A percentile compares a stretch with the other conserved stretches of the same genome.
Conservation (phyloP, 2,113 vertebrate species). For the Ursus arctos region DNA sequence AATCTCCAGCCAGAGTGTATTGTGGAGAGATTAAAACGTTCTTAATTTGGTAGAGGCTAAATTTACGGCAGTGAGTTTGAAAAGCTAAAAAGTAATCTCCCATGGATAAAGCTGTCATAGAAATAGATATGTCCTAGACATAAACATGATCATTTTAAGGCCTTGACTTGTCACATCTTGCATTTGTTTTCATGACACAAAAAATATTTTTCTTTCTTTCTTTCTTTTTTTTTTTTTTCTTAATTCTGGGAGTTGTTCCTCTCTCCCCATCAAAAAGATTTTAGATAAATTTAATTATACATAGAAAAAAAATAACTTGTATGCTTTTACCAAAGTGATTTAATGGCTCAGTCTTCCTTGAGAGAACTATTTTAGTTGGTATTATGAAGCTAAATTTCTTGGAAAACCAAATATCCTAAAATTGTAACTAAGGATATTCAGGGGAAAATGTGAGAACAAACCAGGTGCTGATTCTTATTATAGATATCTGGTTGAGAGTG, state of each 20-base stretch:
- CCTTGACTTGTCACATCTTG: not conserved
- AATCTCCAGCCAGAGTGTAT: slow-evolving; percentile 31
- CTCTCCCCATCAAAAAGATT: not conserved
- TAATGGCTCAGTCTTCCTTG: not conserved
- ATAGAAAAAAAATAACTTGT: not conserved
- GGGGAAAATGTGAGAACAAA: not conserved
- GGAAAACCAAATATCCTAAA: not conserved
- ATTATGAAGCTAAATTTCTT: slow-evolving; percentile 25
- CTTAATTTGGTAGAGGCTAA: slow-evolving; percentile 32
- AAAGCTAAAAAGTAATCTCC: slow-evolving; percentile 48
- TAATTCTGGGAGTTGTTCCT: not conserved
- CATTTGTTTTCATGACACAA: not conserved
- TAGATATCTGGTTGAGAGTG: not conserved
- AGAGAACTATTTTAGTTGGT: slow-evolving; percentile 22
- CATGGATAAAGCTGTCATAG: not conserved
- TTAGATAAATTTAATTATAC: not conserved
- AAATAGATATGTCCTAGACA: not conserved
- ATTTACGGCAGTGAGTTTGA: slow-evolving; percentile 40
- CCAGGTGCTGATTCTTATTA: not conserved
- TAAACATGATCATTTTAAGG: not conserved
- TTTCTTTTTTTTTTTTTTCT: not conserved
- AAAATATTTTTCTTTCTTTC: not conserved
- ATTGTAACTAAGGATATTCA: slow-evolving; percentile 12
- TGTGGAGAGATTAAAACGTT: slow-evolving; percentile 20
- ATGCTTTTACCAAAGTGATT: not conserved